phyloP scores from a whole-genome alignment of 2,797 vertebrate genomes.

The Cetoscarus ocellatus region DNA sequence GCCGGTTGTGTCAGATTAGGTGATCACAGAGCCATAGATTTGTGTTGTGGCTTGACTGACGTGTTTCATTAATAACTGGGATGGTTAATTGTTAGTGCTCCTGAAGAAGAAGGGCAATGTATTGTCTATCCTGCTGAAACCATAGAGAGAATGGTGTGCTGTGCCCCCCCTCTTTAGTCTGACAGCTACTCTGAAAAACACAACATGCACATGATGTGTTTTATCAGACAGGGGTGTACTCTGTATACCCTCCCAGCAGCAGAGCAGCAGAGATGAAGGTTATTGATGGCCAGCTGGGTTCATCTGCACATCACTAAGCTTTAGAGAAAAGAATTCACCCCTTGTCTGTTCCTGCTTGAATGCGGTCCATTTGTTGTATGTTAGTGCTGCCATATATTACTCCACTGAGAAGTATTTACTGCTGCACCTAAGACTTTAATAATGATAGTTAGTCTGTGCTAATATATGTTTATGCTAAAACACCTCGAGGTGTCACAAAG shows the following conservation, averaged over 20 bases:
- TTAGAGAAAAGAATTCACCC: constrained; percentile 1
- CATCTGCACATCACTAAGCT: constrained; percentile 38
- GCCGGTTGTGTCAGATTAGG: no score
- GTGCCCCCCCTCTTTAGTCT: not conserved
- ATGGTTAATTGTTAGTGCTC: no score
- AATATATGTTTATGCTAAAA: not conserved
- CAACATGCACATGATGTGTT: constrained; percentile 26
- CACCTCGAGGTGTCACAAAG: not conserved
- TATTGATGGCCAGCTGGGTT: constrained; percentile 9
- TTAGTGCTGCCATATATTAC: constrained; percentile 10
- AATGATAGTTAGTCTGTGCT: not conserved
- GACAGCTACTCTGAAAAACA: constrained; percentile 21
- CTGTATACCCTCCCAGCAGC: constrained; percentile 6
- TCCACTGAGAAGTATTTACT: not conserved
- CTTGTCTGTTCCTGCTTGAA: constrained; percentile 8
- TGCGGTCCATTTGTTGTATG: not conserved
- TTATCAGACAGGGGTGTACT: constrained; percentile 18
- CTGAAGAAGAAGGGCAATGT: no score
- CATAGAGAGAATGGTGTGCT: no score
- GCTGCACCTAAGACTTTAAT: constrained; percentile 6
- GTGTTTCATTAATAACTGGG: no score
- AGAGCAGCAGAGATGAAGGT: constrained; percentile 21
- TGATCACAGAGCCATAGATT: no score
- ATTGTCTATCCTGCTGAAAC: no score
- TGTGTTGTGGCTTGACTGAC: no score